Evolutionary conservation across 2,113 vertebrate species (phyloP).

Genomic region (Aldabrachelys gigantea): DNA sequence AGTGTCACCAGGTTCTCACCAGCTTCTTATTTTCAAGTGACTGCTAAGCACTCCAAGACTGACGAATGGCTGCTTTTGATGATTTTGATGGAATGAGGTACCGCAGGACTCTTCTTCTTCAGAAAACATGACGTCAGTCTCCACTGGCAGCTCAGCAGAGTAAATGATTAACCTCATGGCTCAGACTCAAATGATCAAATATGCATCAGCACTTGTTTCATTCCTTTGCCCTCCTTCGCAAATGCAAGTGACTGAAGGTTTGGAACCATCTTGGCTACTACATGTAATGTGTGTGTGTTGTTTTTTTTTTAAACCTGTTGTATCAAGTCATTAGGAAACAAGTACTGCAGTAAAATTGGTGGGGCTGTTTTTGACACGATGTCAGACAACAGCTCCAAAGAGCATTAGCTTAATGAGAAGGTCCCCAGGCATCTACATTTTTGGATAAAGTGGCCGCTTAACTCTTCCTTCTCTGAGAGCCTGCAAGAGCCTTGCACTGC

Average conservation of each 20-base stretch:
- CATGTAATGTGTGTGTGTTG: neutral
- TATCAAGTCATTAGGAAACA: neutral
- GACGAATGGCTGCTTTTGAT: neutral
- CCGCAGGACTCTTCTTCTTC: neutral
- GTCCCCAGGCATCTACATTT: neutral
- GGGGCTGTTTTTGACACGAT: neutral
- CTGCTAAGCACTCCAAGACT: neutral
- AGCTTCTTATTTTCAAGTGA: neutral
- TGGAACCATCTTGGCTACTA: neutral
- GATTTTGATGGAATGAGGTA: conserved; percentile 24
- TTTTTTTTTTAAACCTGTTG: neutral
- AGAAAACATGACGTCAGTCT: conserved; percentile 23
- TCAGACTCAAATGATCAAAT: neutral
- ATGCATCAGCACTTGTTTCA: conserved; percentile 1
- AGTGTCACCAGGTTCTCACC: neutral
- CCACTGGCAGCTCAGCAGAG: conserved; percentile 18
- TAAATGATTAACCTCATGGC: conserved; percentile 55
- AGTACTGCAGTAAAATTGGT: neutral
- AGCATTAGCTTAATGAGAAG: neutral
- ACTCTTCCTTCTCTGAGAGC: neutral
- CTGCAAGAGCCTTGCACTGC: neutral
- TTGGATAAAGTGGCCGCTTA: neutral
- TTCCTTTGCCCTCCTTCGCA: conserved; percentile 35
- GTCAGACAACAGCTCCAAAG: neutral
- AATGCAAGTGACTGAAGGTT: conserved; percentile 11